Evolutionary conservation across 2,113 vertebrate genomes (phyloP).

Genomic region (Gulo gulo): DNA sequence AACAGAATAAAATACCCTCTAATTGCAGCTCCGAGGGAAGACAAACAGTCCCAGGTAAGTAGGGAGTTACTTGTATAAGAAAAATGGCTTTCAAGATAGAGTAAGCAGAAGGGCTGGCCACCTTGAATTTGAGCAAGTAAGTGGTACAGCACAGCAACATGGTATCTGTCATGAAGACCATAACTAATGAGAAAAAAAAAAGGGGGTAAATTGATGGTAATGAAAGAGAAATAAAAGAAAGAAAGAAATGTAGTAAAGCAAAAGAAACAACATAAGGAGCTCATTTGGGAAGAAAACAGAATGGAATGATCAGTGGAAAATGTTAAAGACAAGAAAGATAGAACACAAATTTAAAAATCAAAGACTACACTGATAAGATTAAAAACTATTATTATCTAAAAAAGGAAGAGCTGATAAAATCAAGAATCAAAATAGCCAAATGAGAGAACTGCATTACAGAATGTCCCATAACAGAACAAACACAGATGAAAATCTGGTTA

Average conservation of each 20-base stretch:
- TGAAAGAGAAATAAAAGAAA: background rate
- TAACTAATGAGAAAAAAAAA: background rate
- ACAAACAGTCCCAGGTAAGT: background rate
- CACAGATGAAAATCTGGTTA: background rate
- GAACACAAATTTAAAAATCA: background rate
- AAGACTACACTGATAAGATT: background rate
- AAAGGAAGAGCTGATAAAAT: background rate
- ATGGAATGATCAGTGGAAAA: background rate
- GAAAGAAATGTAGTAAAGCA: background rate
- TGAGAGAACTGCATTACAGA: background rate
- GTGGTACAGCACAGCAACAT: accelerated
- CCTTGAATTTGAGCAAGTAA: background rate
- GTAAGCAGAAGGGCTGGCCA: accelerated
- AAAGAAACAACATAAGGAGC: background rate
- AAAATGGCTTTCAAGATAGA: background rate
- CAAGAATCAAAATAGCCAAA: background rate
- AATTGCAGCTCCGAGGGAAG: background rate
- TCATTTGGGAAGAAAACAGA: background rate
- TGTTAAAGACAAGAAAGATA: background rate
- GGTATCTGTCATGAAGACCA: background rate
- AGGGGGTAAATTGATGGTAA: background rate
- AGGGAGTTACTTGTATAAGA: background rate
- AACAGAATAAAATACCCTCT: background rate
- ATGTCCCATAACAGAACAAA: background rate
- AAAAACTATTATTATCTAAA: background rate